phyloP scores from a whole-genome alignment of 1,140 invertebrate species.

The Gryllus bimaculatus region DNA sequence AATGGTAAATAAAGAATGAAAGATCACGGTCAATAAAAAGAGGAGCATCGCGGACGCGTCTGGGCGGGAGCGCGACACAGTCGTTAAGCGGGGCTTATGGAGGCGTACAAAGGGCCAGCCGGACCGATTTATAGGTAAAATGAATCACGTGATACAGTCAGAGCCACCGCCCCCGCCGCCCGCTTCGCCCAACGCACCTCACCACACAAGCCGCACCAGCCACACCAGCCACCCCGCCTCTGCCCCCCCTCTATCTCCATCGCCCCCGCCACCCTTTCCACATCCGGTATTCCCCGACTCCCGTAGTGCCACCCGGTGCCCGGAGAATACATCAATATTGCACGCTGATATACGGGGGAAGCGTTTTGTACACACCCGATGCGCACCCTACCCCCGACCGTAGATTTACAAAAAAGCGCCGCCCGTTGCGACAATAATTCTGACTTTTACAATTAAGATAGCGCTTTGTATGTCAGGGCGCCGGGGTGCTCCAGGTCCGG shows the following conservation, averaged over 20 bases:
- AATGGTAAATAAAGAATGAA: not conserved
- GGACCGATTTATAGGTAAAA: not conserved
- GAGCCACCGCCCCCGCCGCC: too few relatives aligned
- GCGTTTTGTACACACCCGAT: not conserved
- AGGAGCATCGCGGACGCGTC: not conserved
- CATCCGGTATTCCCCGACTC: too few relatives aligned
- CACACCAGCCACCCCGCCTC: too few relatives aligned
- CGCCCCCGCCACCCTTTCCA: not conserved
- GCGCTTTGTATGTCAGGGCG: not conserved
- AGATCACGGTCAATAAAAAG: not conserved
- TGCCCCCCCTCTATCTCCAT: too few relatives aligned
- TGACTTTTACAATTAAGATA: slow-evolving; percentile 1
- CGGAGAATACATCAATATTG: not conserved
- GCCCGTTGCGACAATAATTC: not conserved
- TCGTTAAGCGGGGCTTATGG: not conserved
- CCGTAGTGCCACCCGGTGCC: not conserved
- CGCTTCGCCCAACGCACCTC: too few relatives aligned
- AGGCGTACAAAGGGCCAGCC: not conserved
- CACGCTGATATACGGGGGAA: not conserved
- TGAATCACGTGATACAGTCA: not conserved
- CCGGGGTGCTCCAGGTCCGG: too few relatives aligned
- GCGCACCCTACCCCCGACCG: not conserved
- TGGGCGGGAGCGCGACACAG: not conserved
- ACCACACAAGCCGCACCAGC: too few relatives aligned
- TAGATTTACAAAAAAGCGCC: not conserved